Evolutionary conservation across 2,113 vertebrate genomes (phyloP).

Genomic region (Opisthocomus hoazin): DNA sequence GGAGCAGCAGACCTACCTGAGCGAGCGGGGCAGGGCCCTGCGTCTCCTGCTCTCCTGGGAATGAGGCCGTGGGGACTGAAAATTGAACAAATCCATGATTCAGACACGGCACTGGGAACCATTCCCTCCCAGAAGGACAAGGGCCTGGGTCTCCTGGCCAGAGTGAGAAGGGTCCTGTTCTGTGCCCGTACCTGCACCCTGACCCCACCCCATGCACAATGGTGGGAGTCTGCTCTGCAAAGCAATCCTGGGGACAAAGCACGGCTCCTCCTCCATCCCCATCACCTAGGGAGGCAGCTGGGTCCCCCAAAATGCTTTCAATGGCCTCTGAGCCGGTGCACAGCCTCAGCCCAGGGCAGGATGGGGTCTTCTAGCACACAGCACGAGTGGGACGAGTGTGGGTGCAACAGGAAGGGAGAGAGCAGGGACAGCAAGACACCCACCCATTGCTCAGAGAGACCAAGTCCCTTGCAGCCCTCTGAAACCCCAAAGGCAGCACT

Average conservation of each 20-base stretch:
- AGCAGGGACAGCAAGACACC: not conserved
- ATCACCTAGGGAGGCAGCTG: not conserved
- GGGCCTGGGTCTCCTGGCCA: not conserved
- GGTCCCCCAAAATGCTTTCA: not conserved
- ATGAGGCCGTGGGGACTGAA: not conserved
- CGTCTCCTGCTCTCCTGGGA: not conserved
- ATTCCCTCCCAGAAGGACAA: not conserved
- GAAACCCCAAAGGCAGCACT: not conserved
- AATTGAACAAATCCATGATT: not conserved
- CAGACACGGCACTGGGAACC: not conserved
- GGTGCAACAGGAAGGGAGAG: not conserved
- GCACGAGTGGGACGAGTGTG: not conserved
- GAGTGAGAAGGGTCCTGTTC: not conserved
- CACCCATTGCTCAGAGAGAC: not conserved
- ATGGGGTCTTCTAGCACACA: not conserved
- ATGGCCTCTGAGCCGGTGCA: not conserved
- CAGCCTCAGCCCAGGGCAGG: not conserved
- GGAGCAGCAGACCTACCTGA: conserved; percentile 69
- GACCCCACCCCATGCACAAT: not conserved
- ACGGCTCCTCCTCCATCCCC: not conserved
- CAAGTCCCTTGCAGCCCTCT: not conserved
- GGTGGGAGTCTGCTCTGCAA: not conserved
- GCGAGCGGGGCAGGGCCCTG: not conserved
- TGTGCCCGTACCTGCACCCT: not conserved
- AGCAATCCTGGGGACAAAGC: not conserved